Base-by-base conservation (phyloP, 1,140 invertebrate species). In the Chironomus tepperi region DNA sequence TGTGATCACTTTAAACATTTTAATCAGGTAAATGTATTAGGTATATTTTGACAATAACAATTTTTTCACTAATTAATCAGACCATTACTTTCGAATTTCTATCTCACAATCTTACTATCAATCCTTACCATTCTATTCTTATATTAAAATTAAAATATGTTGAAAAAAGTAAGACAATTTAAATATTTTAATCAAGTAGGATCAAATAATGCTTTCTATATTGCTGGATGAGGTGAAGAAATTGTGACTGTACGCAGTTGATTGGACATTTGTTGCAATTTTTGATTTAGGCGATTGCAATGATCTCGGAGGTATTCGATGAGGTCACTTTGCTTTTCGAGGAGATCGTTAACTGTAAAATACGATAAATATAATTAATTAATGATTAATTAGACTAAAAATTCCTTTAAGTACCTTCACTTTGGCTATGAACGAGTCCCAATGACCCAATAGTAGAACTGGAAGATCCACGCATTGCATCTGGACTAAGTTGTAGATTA, bases 301-400 rank as follows among this genome's bases (percentile, higher is more conserved):
- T 86, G 84, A 75, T 85, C 84, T 42, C 84, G 83, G 21, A 86
- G 76, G 79, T 84, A 84, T 67, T 79, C 77, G 73, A 86, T 86
- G 6, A 85, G 79, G 77, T 86, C 84, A 70, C 84, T 86, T 80
- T 90, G 89, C 77, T 89, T 88, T 79, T 90, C 87, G 57, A 90
- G 82, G 73, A 90, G 83, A 74, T 89, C 88, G 34, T 84, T 83
- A 3, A 87, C 79, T 78, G 87, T 85, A 21, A 84, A 73, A 84
- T 85, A 72, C 82, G 83, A 34, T n/a, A 7, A 10, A 10, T 3
- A 47, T 9, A 47, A 47, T 47, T 47, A 10, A 15, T 47, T 47
- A 47, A 47, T 2, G 43, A 47, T n/a, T n/a, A n/a, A 47, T 10
- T 47, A 47, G 1, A 7, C 43, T 7, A 47, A 47, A 57, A n/a